These are phyloP conservation scores for Lanius collurio DNA, from an alignment of 2,113 vertebrate genomes.

Conservation along the genomic window DNA sequence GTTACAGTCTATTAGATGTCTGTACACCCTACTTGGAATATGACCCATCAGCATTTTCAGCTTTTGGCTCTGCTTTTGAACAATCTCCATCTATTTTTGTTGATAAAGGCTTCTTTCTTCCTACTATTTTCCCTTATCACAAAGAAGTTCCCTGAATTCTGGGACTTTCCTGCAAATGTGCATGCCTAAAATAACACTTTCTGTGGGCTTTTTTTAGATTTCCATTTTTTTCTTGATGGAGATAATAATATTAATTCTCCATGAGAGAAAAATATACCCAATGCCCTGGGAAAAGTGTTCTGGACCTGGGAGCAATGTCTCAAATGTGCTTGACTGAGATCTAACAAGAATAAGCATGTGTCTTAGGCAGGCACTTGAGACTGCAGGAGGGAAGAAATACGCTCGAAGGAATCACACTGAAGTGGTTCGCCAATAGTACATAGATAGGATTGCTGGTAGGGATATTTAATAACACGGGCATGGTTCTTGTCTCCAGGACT, in stretches of 20 bases:
- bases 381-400: not conserved
- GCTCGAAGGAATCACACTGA: not conserved
- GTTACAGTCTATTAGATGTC: not conserved
- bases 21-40: not conserved
- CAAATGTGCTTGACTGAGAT: not conserved
- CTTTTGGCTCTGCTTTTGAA: not conserved
- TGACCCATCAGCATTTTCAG: not conserved
- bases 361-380: not conserved
- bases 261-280: not conserved
- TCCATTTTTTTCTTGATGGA: not conserved
- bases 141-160: not conserved
- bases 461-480: conserved; percentile 16
- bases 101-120: not conserved
- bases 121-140: not conserved
- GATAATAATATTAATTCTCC: not conserved
- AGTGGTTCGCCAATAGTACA: not conserved
- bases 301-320: not conserved
- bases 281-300: not conserved
- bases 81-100: not conserved
- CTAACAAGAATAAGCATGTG: not conserved
- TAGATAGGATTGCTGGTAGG: not conserved
- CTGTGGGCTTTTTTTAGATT: not conserved
- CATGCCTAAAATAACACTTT: not conserved
- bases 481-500: conserved; percentile 32
- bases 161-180: not conserved